phyloP scores from a whole-genome alignment of 2,888 invertebrate species.

The Holacanthella duospinosa region DNA sequence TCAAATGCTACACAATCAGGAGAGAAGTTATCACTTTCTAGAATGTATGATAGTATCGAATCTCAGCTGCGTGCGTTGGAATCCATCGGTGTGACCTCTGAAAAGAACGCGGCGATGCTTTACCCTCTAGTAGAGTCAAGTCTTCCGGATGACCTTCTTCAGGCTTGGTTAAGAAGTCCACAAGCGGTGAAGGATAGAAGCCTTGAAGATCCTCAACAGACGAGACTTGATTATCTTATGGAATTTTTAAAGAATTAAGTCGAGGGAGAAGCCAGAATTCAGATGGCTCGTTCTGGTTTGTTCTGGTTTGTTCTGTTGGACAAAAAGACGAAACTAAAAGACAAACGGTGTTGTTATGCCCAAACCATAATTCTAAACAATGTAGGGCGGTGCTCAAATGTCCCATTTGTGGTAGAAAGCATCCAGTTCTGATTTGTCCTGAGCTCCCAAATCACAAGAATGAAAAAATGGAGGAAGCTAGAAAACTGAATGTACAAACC shows the following conservation, averaged over 20 bases:
- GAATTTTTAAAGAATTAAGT: no score
- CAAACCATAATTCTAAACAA: neutral
- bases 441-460: neutral
- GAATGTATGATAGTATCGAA: constrained; percentile 17
- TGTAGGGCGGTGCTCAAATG: neutral
- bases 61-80: constrained; percentile 17
- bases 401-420: constrained; percentile 1
- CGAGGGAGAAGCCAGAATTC: no score
- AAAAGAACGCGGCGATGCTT: constrained; percentile 18
- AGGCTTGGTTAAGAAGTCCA: constrained; percentile 14
- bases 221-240: constrained; percentile 4
- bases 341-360: neutral
- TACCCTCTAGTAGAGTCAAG: constrained; percentile 26
- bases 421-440: constrained; percentile 3
- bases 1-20: constrained; percentile 15
- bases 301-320: neutral
- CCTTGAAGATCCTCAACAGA: neutral
- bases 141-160: constrained; percentile 20
- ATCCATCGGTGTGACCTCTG: constrained; percentile 17
- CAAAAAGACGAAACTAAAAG: neutral
- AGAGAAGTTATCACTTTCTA: constrained; percentile 13
- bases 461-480: neutral
- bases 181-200: neutral
- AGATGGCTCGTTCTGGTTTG: no score
- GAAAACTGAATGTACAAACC: neutral